Base-by-base conservation (phyloP, 2,797 vertebrate genomes). In the Parambassis ranga region DNA sequence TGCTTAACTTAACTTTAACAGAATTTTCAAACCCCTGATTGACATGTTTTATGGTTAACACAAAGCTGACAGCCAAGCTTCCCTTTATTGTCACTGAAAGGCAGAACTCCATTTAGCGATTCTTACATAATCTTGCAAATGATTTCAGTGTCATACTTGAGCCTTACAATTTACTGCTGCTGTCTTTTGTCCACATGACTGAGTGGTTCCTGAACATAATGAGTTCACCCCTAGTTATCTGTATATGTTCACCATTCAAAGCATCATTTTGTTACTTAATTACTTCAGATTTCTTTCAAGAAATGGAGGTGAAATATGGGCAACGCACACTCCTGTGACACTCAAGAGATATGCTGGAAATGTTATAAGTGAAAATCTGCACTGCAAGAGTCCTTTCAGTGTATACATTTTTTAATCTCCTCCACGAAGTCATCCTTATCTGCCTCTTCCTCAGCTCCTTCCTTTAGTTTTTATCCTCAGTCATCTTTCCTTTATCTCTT, bases 121-220 rank as follows among this genome's bases (percentile, higher is more conserved):
- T n/a, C 23, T 78, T 76, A 77, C 64, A 76, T 82, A 80, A 82
- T 59, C 57, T 83, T 79, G 64, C 57, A 73, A 86, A 85, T 79
- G 6, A 66, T 48, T 71, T 65, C 23, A 61, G 7, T 55, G 59
- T 50, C 71, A 65, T 30, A 63, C 37, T 77, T 62, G 26, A 72
- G 33, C 35, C 58, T 14, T 62, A n/a, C 47, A 51, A 39, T 73
- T 75, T 48, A 32, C 37, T 56, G 59, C 15, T 7, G 2, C 52
- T 35, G 32, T 71, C 41, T 53, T 52, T 65, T 52, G 23, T 56
- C 44, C 51, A 39, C 32, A 49, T 46, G 28, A 51, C 16, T 50
- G 9, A 26, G 24, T 69, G 43, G 65, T 50, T 66, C 15, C 46
- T 61, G 49, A 69, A 26, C 35, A 16, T 49, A 42, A 39, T 46